Conservation (phyloP, 2,113 vertebrate genomes). For the Turdus rufiventris region DNA sequence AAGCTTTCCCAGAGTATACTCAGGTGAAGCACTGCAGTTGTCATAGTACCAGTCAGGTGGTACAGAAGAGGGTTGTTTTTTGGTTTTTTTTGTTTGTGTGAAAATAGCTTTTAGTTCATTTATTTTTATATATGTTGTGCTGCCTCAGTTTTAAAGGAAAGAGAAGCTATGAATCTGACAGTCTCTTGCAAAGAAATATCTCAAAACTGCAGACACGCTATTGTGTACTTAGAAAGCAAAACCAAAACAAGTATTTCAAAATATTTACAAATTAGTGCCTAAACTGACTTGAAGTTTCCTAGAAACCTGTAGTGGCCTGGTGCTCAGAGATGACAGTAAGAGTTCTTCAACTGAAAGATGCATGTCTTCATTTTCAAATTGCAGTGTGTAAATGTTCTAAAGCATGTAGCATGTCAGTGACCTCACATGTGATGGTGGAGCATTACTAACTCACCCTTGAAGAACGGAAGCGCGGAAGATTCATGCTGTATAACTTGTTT, state of each 20-base stretch:
- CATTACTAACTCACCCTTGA: slow-evolving; percentile 30
- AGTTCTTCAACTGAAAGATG: neutral
- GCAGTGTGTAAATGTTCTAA: neutral
- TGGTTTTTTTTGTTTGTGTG: neutral
- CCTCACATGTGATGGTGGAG: neutral
- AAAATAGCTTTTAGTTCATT: neutral
- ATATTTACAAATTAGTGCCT: neutral
- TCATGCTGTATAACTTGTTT: slow-evolving; percentile 34
- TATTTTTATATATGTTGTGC: neutral
- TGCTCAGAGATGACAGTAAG: neutral
- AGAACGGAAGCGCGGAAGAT: slow-evolving; percentile 42
- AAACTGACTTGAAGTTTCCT: neutral
- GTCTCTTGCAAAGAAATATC: neutral
- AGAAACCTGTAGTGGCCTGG: neutral
- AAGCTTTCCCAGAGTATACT: neutral
- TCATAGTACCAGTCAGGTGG: neutral
- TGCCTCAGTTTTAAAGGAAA: neutral
- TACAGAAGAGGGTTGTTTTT: neutral
- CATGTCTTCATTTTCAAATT: neutral
- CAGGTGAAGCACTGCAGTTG: neutral
- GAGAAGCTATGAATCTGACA: neutral
- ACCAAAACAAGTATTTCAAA: neutral
- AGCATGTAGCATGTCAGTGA: neutral
- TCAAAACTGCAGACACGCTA: neutral
- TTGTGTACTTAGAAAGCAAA: rapidly evolving